Evolutionary conservation across 1,140 invertebrate species (phyloP).

Genomic region (Lepidurus arcticus): DNA sequence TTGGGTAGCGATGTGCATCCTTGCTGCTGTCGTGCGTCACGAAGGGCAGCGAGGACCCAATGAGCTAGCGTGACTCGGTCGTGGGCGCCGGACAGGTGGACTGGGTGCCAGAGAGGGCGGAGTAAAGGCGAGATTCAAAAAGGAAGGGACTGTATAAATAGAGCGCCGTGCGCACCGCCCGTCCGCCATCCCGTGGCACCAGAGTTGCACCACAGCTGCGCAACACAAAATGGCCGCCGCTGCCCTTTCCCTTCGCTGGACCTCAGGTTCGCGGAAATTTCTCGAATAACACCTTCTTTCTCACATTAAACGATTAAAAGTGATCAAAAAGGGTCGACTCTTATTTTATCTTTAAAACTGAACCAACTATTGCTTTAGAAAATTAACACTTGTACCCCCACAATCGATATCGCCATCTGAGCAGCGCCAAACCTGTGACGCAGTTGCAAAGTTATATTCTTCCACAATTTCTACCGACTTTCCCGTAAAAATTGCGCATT

Average conservation of each 20-base stretch:
- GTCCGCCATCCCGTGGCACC: constrained; percentile 19
- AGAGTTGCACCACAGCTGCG: not conserved
- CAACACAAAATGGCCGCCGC: not conserved
- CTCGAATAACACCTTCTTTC: not conserved
- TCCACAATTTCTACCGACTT: too few relatives aligned
- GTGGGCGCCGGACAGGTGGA: constrained; percentile 20
- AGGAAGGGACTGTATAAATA: constrained; percentile 1
- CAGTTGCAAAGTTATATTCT: too few relatives aligned
- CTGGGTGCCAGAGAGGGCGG: constrained; percentile 4
- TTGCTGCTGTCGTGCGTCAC: not conserved
- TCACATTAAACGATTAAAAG: not conserved
- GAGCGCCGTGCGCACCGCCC: not conserved
- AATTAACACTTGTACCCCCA: too few relatives aligned
- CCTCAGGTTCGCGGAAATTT: not conserved
- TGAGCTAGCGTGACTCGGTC: constrained; percentile 9
- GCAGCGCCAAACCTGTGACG: too few relatives aligned
- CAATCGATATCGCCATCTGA: too few relatives aligned
- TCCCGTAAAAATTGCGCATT: too few relatives aligned
- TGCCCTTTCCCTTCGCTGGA: not conserved
- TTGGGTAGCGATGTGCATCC: not conserved
- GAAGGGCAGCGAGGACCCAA: not conserved
- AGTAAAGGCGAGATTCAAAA: not conserved
- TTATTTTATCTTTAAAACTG: not conserved
- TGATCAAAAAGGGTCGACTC: not conserved
- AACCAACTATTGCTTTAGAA: not conserved